A percentile compares a stretch with the other conserved stretches of the same genome.
These are phyloP conservation scores for Scaptomyza tumidula DNA, from an alignment of 2,888 invertebrate genomes.

Conservation along the genomic window DNA sequence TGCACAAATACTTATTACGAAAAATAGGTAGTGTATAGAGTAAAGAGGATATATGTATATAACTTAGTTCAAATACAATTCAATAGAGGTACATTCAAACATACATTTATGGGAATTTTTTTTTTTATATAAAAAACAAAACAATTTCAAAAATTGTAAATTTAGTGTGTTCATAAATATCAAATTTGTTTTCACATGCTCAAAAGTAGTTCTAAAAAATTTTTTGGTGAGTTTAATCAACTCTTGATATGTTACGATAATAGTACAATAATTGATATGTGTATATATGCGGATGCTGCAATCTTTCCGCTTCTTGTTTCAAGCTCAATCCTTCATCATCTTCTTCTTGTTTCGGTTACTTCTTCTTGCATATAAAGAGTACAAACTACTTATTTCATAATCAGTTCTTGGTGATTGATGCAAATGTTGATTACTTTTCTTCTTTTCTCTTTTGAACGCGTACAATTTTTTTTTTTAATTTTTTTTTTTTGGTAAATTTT, in stretches of 20 bases:
- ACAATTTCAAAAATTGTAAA: constrained; percentile 72
- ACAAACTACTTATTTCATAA: constrained; percentile 84
- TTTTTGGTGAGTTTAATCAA: constrained; percentile 20
- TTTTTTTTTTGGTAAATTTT: background rate
- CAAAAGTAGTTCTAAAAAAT: constrained; percentile 54
- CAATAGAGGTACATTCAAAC: constrained; percentile 64
- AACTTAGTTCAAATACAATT: constrained; percentile 71
- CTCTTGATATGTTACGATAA: constrained; percentile 72
- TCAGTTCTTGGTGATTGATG: constrained; percentile 83
- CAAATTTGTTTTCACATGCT: constrained; percentile 32
- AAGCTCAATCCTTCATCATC: background rate
- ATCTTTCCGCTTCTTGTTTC: constrained; percentile 39
- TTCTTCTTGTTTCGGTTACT: background rate
- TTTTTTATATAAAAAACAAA: constrained; percentile 32
- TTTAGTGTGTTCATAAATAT: constrained; percentile 31
- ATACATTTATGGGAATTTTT: constrained; percentile 33
- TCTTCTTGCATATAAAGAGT: constrained; percentile 75
- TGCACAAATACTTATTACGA: constrained; percentile 29
- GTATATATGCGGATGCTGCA: constrained; percentile 49
- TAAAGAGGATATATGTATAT: constrained; percentile 33
- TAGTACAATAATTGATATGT: constrained; percentile 55
- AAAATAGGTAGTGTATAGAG: constrained; percentile 19
- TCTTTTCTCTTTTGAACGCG: constrained; percentile 46
- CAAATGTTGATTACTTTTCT: constrained; percentile 56
- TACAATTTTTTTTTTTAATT: constrained; percentile 17